A percentile compares a stretch with the other conserved stretches of the same genome.
Conservation (phyloP, 2,797 vertebrate genomes). For the Melanotaenia boesemani region DNA sequence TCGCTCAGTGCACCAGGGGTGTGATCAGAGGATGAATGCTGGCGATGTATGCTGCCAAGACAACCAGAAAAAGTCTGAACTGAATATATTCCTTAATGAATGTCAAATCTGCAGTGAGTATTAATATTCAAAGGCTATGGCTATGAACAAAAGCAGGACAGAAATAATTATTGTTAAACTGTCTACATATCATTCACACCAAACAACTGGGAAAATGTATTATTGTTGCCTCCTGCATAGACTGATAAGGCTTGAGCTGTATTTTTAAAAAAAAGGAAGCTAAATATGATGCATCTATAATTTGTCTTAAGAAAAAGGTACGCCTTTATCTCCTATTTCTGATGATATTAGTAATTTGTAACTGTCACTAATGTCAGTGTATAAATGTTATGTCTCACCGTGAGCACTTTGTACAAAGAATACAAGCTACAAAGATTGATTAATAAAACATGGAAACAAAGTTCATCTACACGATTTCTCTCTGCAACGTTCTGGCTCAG, state of each 20-base stretch:
- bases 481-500: background rate
- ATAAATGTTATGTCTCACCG: background rate
- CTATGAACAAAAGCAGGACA: background rate
- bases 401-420: background rate
- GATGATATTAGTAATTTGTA: background rate
- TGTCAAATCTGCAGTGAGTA: background rate
- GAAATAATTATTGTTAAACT: background rate
- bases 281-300: background rate
- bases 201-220: background rate
- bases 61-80: constrained; percentile 8
- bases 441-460: background rate
- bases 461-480: background rate
- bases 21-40: constrained; percentile 28
- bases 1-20: background rate
- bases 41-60: constrained; percentile 12
- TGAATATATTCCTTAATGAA: constrained; percentile 5
- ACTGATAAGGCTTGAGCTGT: background rate
- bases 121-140: background rate
- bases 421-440: background rate
- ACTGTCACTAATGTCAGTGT: background rate
- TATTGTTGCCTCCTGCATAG: background rate
- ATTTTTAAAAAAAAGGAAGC: background rate
- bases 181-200: background rate
- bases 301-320: background rate
- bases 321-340: background rate